Evolutionary conservation across 2,888 invertebrate species (phyloP), one percentile per base, ranked within the genome.

Genomic region (Elmis aenea): DNA sequence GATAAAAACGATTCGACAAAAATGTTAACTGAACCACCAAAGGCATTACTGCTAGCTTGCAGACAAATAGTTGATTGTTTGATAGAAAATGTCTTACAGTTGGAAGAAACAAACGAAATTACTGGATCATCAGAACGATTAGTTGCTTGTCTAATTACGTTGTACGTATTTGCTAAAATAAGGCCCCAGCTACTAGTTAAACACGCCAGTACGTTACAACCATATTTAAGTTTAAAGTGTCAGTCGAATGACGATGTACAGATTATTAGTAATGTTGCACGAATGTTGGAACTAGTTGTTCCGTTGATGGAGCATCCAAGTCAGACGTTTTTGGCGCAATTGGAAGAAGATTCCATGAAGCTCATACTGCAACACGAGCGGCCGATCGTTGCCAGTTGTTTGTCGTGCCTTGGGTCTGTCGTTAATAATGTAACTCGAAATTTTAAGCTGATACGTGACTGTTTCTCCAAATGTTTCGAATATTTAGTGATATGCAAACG

Each of bases 91-190:
- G 81, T 95, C 38, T 74, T 95, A 27, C 80, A 83, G 55, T 67
- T 93, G 50, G 94, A 94, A 66, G 87, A 88, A 61, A 77, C 74
- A 12, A 70, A 69, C 27, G 67, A 72, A 15, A 69, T 69, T 44
- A 75, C 69, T 3, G 71, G 83, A 33, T 83, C 88, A 16, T 85
- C 87, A 12, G 85, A 90, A 54, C 80, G 94, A 57, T 77, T 96
- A 49, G 81, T 93, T 44, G 94, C 96, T 34, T 96, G 96, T 68
- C 78, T 99, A 48, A 90, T 90, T 25, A 96, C 97, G 0, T 72
- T 99, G 52, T 87, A 91, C 74, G 77, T 97, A 53, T 91, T 99
- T 71, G 93, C 96, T 26, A 95, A 94, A 74, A 95, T 96, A 55
- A 79, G 95, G 50, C 96, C 99, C 1, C 91, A 94, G 58, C 74